Evolutionary conservation across 2,888 invertebrate species (phyloP).

Genomic region (Leptinotarsa haldemani): DNA sequence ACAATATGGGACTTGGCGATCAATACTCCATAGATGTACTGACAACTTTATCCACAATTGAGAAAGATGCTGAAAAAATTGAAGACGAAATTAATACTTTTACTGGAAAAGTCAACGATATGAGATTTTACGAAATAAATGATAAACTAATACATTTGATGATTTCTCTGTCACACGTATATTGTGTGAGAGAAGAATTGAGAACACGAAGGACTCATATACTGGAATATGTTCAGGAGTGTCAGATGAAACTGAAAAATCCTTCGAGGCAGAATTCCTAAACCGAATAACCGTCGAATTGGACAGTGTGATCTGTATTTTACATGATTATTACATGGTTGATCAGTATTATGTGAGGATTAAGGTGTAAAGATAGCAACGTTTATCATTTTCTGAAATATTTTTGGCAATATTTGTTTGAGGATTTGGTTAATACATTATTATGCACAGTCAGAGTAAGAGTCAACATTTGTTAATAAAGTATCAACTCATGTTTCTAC

Average conservation of each 20-base stretch:
- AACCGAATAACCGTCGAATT: background rate
- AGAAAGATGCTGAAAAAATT: slow-evolving; percentile 38
- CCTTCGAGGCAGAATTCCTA: background rate
- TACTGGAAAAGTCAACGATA: slow-evolving; percentile 37
- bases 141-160: slow-evolving; percentile 46
- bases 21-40: slow-evolving; percentile 41
- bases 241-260: slow-evolving; percentile 46
- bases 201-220: slow-evolving; percentile 45
- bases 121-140: slow-evolving; percentile 50
- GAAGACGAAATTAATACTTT: slow-evolving; percentile 45
- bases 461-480: too few relatives aligned
- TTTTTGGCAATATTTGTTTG: background rate
- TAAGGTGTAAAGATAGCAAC: slow-evolving; percentile 1
- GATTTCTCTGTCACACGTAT: slow-evolving; percentile 47
- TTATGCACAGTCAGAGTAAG: too few relatives aligned
- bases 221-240: slow-evolving; percentile 43
- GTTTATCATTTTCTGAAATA: background rate
- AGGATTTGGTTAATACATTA: background rate
- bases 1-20: slow-evolving; percentile 44
- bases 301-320: background rate
- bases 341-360: background rate
- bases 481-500: too few relatives aligned
- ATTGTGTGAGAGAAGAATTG: slow-evolving; percentile 44
- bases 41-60: slow-evolving; percentile 39
- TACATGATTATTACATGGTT: background rate